Percentiles rank a stretch among this genome's conserved stretches.
phyloP scores from a whole-genome alignment of 2,113 vertebrate genomes.

The Eulemur rufifrons region DNA sequence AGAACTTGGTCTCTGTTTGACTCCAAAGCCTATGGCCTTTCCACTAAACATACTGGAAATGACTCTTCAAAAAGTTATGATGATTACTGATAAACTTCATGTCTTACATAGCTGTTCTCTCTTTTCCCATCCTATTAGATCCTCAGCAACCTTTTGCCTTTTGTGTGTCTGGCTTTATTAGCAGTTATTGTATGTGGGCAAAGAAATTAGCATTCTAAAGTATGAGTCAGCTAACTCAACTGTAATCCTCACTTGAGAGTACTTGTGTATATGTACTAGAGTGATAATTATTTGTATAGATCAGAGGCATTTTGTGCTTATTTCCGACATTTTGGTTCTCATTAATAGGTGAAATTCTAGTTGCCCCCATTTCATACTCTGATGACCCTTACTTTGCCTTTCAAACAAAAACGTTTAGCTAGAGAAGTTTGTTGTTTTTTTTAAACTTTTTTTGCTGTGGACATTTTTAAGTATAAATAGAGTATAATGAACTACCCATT shows the following conservation, averaged over 20 bases:
- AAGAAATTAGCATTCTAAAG: conserved; percentile 15
- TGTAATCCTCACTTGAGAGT: not conserved
- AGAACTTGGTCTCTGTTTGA: not conserved
- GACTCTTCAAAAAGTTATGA: not conserved
- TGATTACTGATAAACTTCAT: not conserved
- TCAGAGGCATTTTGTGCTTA: not conserved
- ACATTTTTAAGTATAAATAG: conserved; percentile 16
- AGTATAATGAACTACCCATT: not conserved
- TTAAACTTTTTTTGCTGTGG: not conserved
- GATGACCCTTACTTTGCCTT: conserved; percentile 26
- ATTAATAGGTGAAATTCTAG: not conserved
- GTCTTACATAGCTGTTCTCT: not conserved
- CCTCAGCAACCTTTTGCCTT: not conserved
- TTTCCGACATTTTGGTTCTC: conserved; percentile 8
- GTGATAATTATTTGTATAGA: not conserved
- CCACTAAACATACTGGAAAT: not conserved
- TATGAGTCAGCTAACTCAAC: not conserved
- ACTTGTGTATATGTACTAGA: not conserved
- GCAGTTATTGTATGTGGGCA: not conserved
- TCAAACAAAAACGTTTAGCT: conserved; percentile 27
- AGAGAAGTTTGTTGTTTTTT: not conserved
- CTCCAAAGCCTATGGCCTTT: not conserved
- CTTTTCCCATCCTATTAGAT: not conserved
- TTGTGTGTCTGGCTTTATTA: not conserved
- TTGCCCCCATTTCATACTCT: not conserved